A percentile compares a stretch with the other conserved stretches of the same genome.
These are phyloP conservation scores for Pituophis catenifer DNA, from an alignment of 2,113 vertebrate genomes.

Conservation along the genomic window DNA sequence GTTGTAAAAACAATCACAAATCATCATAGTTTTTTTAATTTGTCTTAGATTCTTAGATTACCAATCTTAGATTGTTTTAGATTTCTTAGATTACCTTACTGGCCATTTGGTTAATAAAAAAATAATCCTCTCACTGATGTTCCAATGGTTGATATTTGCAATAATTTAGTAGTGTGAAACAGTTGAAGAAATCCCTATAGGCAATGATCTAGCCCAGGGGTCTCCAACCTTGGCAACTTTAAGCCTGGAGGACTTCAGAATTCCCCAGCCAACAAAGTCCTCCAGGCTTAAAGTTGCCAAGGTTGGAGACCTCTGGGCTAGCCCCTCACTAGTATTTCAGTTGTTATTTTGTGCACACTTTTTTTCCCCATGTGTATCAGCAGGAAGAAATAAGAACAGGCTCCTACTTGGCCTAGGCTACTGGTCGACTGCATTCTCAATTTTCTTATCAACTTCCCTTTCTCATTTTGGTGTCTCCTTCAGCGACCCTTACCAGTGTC, in stretches of 20 bases:
- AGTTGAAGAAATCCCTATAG: background rate
- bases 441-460: background rate
- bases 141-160: background rate
- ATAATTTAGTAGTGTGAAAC: background rate
- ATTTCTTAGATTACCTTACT: background rate
- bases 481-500: background rate
- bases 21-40: background rate
- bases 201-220: background rate
- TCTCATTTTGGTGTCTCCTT: background rate
- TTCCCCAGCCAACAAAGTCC: too few relatives aligned
- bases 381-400: background rate
- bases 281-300: too few relatives aligned
- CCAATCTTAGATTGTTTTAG: too few relatives aligned
- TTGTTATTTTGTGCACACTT: too few relatives aligned
- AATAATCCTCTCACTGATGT: background rate
- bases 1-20: background rate
- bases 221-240: too few relatives aligned
- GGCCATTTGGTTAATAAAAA: background rate
- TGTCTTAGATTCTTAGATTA: background rate
- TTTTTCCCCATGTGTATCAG: background rate
- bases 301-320: too few relatives aligned
- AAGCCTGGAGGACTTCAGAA: too few relatives aligned
- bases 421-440: background rate
- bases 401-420: background rate
- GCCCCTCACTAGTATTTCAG: too few relatives aligned